Conservation (phyloP, 2,113 vertebrate genomes). For the Cynoglossus semilaevis region DNA sequence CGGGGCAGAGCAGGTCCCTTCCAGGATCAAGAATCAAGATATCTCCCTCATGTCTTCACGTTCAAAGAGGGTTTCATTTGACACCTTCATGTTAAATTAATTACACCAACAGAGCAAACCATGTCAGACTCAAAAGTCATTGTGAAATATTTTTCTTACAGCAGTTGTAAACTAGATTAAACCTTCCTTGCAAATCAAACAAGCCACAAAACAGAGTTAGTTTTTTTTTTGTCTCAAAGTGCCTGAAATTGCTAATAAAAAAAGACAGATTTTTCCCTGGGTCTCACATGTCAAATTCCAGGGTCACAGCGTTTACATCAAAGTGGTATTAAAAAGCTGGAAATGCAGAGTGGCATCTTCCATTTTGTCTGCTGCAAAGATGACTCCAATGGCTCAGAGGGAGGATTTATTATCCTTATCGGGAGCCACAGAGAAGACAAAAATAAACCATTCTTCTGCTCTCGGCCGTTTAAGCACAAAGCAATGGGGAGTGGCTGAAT, state of each 20-base stretch:
- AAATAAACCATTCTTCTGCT: slow-evolving; percentile 51
- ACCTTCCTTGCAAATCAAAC: slow-evolving; percentile 19
- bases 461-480: slow-evolving; percentile 32
- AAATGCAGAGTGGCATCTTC: slow-evolving; percentile 25
- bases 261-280: slow-evolving; percentile 3
- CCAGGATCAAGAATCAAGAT: slow-evolving; percentile 52
- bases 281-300: slow-evolving; percentile 23
- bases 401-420: slow-evolving; percentile 59
- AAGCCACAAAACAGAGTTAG: slow-evolving; percentile 25
- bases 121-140: slow-evolving; percentile 38
- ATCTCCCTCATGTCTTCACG: slow-evolving; percentile 32
- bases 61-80: slow-evolving; percentile 27
- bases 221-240: slow-evolving; percentile 9
- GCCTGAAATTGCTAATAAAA: slow-evolving; percentile 17
- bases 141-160: slow-evolving; percentile 27
- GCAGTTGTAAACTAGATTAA: slow-evolving; percentile 25
- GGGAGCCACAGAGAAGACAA: slow-evolving; percentile 55
- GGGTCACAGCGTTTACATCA: slow-evolving; percentile 17
- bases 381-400: slow-evolving; percentile 35
- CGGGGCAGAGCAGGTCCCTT: slow-evolving; percentile 43
- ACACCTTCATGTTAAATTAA: slow-evolving; percentile 43
- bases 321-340: slow-evolving; percentile 26
- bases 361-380: slow-evolving; percentile 33
- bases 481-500: slow-evolving; percentile 26
- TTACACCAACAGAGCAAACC: slow-evolving; percentile 24